Base-by-base conservation (phyloP, 2,888 invertebrate species). In the Griposia aprilina region DNA sequence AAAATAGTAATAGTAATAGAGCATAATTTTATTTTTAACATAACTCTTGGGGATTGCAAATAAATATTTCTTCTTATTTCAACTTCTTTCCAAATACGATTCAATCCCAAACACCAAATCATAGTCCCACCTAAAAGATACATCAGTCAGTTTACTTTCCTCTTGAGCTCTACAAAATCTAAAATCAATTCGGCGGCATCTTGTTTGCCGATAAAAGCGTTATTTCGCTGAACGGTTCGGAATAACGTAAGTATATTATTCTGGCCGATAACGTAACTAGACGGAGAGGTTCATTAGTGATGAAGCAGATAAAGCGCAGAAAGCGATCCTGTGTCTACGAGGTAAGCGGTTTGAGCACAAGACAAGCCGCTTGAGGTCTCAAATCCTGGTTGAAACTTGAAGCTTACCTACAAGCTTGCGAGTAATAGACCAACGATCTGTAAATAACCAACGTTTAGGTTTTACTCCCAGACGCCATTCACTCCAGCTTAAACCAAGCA, bases 191-290 rank as follows among this genome's bases (percentile, higher is more conserved):
- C 59, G 68, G 41, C 52, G 59, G 26, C 52, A 72, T 76, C 76
- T 76, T 72, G 66, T 86, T 76, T 70, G 59, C 59, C 65, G 69
- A 80, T 66, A 76, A 82, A 86, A 82, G 77, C 74, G 68, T 48
- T 76, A 52, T 82, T 74, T 71, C 52, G 63, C 60, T 72, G 69
- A 76, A 74, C 66, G 23, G 23, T 76, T 70, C 26, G 63, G 57
- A 80, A 77, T 69, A 75, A 71, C 62, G 59, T 60, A 36, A 66
- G 52, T 45, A 70, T 68, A 74, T 77, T 72, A 74, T 76, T 66
- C 60, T 36, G 36, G 2, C n/a, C 36, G 55, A 59, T 67, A 78
- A 66, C 41, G 66, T 15, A 62, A 78, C 66, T 57, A 74, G 59
- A 80, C 26, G 10, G 15, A 26, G 30, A 17, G 36, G n/a, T 77